Percentiles rank a stretch among this genome's conserved stretches.
phyloP scores from a whole-genome alignment of 2,888 invertebrate genomes.

The Panzeria rudis region DNA sequence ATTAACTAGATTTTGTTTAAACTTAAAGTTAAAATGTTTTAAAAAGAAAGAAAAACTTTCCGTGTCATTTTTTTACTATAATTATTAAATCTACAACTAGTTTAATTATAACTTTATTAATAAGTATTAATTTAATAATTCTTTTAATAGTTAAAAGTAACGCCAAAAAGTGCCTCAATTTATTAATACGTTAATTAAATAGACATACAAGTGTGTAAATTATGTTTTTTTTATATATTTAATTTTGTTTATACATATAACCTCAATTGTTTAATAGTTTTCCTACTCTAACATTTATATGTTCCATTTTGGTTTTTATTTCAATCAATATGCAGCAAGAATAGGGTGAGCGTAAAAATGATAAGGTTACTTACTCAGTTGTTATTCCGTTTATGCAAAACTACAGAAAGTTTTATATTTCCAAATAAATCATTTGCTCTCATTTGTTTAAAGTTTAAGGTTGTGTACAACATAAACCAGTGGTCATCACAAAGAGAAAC shows the following conservation, averaged over 20 bases:
- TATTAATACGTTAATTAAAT: conserved; percentile 69
- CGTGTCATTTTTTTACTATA: conserved; percentile 67
- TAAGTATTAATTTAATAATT: conserved; percentile 48
- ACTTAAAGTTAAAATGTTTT: conserved; percentile 35
- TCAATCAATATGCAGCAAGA: conserved; percentile 19
- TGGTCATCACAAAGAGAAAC: no score
- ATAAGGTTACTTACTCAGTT: not conserved
- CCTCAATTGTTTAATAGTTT: conserved; percentile 33
- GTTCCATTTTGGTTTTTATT: conserved; percentile 4
- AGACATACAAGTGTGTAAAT: conserved; percentile 54
- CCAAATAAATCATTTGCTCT: no score
- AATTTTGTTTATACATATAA: conserved; percentile 24
- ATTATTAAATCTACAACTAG: conserved; percentile 59
- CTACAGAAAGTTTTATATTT: not conserved
- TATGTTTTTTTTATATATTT: conserved; percentile 37
- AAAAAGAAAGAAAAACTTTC: conserved; percentile 52
- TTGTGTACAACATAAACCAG: no score
- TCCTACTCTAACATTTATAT: conserved; percentile 9
- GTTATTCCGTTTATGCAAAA: not conserved
- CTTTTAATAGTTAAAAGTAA: conserved; percentile 70
- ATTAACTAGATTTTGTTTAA: conserved; percentile 34
- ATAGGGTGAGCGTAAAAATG: conserved; percentile 1
- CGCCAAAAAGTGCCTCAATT: conserved; percentile 83
- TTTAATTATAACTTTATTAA: conserved; percentile 65
- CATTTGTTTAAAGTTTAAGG: no score